Base-by-base conservation (phyloP, 2,888 invertebrate genomes). In the Drosophila emarginata region DNA sequence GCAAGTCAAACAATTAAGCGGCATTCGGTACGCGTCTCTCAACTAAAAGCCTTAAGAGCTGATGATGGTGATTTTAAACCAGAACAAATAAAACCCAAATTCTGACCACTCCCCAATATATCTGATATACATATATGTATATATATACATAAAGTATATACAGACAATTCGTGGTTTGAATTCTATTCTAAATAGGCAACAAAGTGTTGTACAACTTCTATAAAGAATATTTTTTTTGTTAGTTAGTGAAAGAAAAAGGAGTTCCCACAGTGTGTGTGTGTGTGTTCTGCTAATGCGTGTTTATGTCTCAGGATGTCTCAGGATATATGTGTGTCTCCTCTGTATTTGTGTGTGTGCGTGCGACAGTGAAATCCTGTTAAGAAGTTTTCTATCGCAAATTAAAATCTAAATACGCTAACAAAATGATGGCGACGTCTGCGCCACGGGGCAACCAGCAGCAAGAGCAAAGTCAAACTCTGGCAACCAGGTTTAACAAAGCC, bases 301-400 rank as follows among this genome's bases (percentile, higher is more conserved):
- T 57, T 68, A 59, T 65, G 51, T 11, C 37, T 21, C n/a, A 56
- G 26, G 40, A 62, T 36, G 45, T 45, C 45, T 45, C 21, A 45
- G 45, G 11, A 45, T 21, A 45, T 45, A 15, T 7, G 26, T 64
- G 45, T 58, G 18, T 64, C 54, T 45, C 37, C 6, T 21, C 14
- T 72, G 58, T n/a, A n/a, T 61, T 45, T 57, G 50, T 26, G 39
- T 54, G 18, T 68, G 62, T 63, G 53, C 54, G 57, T 50, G 40
- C 15, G 88, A 84, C 81, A 88, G 80, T 80, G 77, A 88, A 85
- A 86, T 85, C 84, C 87, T 88, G 87, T 85, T 88, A 85, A 88
- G 87, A 87, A 85, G 88, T 85, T 87, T 79, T 75, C 88, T 85
- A 85, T 85, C 84, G 87, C 84, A 85, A 85, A 85, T 85, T 85